Conservation (phyloP, 2,113 vertebrate genomes). For the Mirza zaza region DNA sequence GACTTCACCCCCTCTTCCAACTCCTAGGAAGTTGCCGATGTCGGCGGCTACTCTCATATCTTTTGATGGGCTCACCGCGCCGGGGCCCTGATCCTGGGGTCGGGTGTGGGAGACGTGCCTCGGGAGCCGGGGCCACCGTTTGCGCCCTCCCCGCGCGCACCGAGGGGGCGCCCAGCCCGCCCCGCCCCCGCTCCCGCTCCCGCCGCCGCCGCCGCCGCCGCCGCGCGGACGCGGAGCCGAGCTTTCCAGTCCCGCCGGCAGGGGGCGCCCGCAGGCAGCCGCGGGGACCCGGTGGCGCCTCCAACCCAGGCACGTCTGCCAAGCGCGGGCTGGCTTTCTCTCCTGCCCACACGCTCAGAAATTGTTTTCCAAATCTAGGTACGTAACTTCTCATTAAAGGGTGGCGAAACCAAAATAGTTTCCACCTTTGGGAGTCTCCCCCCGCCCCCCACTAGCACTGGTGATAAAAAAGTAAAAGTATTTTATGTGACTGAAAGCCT, state of each 20-base stretch:
- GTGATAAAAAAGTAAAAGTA: background rate
- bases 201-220: too few species aligned
- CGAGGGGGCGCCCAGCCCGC: too few species aligned
- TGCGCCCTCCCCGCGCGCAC: background rate
- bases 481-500: background rate
- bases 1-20: background rate
- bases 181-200: too few species aligned
- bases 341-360: background rate
- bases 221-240: background rate
- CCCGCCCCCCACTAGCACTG: background rate
- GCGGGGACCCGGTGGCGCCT: background rate
- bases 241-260: background rate
- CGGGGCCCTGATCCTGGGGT: background rate
- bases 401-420: background rate
- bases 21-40: background rate
- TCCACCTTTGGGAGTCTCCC: background rate
- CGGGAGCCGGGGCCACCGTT: accelerated
- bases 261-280: conserved; percentile 48
- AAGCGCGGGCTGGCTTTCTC: background rate
- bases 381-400: background rate
- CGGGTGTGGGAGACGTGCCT: background rate
- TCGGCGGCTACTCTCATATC: background rate
- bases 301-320: background rate
- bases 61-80: background rate
- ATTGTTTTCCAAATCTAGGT: background rate